Evolutionary conservation across 2,113 vertebrate genomes (phyloP).

Genomic region (Chionodraco myersi): DNA sequence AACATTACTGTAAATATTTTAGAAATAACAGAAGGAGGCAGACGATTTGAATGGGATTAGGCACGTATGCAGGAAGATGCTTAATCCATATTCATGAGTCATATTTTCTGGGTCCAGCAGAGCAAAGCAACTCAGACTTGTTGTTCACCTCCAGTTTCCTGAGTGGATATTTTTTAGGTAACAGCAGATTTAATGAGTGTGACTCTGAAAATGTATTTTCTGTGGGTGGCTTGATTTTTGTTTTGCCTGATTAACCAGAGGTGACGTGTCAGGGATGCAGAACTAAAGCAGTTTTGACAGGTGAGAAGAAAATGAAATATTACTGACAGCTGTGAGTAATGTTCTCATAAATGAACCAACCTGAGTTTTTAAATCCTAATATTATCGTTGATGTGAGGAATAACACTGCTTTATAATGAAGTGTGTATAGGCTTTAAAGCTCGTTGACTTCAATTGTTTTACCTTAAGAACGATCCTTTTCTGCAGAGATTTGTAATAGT

Average conservation of each 20-base stretch:
- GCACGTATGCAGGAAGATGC: neutral
- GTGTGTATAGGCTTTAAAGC: neutral
- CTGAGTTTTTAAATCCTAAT: neutral
- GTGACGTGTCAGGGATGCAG: conserved; percentile 37
- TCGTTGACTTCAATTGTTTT: neutral
- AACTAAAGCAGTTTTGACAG: conserved; percentile 39
- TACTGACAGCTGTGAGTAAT: conserved; percentile 55
- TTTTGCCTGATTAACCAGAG: conserved; percentile 33
- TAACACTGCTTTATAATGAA: neutral
- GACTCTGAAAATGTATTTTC: conserved; percentile 24
- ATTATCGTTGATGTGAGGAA: neutral
- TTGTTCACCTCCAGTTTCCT: conserved; percentile 21
- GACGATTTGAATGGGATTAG: too few relatives aligned
- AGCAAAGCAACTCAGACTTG: conserved; percentile 5
- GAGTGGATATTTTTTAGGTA: conserved; percentile 20
- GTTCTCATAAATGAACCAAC: conserved; percentile 16
- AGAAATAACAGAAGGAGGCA: too few relatives aligned
- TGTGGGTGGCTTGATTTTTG: conserved; percentile 1
- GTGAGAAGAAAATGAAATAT: conserved; percentile 34
- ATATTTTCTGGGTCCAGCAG: neutral
- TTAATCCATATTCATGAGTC: neutral
- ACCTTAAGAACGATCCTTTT: fast-evolving
- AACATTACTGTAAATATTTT: too few relatives aligned
- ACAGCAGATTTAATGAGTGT: conserved; percentile 24
- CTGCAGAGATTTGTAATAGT: neutral